Evolutionary conservation across 1,140 invertebrate genomes (phyloP).

Genomic region (Nasonia vitripennis): DNA sequence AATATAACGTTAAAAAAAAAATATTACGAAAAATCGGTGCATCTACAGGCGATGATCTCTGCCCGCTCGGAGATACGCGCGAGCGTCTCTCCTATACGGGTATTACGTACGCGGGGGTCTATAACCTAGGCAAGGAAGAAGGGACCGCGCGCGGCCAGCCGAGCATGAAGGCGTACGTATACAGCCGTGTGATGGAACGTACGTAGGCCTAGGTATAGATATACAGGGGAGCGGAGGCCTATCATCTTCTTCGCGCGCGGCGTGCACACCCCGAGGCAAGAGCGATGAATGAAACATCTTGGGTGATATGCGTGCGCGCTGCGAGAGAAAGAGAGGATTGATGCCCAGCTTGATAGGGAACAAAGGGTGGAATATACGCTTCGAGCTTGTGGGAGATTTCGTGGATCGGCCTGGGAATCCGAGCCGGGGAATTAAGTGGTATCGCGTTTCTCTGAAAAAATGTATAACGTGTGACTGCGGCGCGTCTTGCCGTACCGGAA

Average conservation of each 20-base stretch:
- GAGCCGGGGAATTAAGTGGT: not conserved
- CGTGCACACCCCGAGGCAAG: conserved; percentile 18
- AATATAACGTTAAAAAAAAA: not conserved
- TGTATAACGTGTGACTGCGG: no score
- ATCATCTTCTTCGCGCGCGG: conserved; percentile 34
- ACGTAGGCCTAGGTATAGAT: not conserved
- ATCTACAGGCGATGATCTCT: not conserved
- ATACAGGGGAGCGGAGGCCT: conserved; percentile 5
- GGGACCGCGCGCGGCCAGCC: not conserved
- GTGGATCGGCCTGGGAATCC: not conserved
- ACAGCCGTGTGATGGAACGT: conserved; percentile 23
- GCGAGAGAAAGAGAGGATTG: conserved; percentile 1
- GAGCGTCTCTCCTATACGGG: not conserved
- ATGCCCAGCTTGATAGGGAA: not conserved
- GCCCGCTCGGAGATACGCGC: not conserved
- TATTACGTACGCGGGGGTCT: conserved; percentile 57
- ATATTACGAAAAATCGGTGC: not conserved
- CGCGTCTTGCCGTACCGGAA: no score
- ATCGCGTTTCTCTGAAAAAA: no score
- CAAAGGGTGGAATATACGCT: not conserved
- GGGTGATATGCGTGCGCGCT: not conserved
- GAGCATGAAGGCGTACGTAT: not conserved
- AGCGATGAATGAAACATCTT: conserved; percentile 43
- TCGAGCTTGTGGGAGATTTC: not conserved
- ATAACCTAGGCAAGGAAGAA: conserved; percentile 57